Evolutionary conservation across 2,888 invertebrate genomes (phyloP), one percentile per base, ranked within the genome.

Genomic region (Siphonodentalium dalli): DNA sequence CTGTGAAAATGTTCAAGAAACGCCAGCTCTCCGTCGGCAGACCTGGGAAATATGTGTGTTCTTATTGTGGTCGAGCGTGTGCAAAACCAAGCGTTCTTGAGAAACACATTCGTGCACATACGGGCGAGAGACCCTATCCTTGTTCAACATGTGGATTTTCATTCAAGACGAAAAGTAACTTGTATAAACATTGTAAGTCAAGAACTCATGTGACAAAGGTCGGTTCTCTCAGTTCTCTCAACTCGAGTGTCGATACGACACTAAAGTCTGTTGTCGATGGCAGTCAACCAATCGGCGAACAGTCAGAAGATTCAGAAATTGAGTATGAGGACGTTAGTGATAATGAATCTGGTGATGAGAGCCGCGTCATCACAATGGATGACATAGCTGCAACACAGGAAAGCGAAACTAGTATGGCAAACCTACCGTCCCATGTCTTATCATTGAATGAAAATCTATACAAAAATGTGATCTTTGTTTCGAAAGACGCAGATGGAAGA

Each of bases 31-130:
- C 65, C 58, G 39, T n/a, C n/a, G 62, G 51, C 33, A 74, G 65
- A 54, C 72, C 65, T 4, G 91, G 90, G 46, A 89, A 90, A 68
- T 89, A 93, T 83, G 87, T 90, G 65, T 94, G 94, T 80, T 89
- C 90, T 11, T 93, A 90, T 81, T 94, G 94, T 85, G 90, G 90
- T 81, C 84, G 92, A 79, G 88, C 88, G 65, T 94, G 93, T 85
- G 90, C 93, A 72, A 94, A 94, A 83, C 93, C 93, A 54, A 93
- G 93, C 80, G 93, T 94, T 65, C 86, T 94, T 63, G 90, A 93
- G 82, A 94, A 94, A 85, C 94, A 94, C 85, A 91, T 94, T 82
- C 87, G 93, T 77, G 92, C 93, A 58, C 93, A 94, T 83, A 93
- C 94, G 39, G 92, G 93, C 80, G 93, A 94, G 83, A 86, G 93